phyloP scores from a whole-genome alignment of 2,888 invertebrate species.

The Leptinotarsa rubiginosa region DNA sequence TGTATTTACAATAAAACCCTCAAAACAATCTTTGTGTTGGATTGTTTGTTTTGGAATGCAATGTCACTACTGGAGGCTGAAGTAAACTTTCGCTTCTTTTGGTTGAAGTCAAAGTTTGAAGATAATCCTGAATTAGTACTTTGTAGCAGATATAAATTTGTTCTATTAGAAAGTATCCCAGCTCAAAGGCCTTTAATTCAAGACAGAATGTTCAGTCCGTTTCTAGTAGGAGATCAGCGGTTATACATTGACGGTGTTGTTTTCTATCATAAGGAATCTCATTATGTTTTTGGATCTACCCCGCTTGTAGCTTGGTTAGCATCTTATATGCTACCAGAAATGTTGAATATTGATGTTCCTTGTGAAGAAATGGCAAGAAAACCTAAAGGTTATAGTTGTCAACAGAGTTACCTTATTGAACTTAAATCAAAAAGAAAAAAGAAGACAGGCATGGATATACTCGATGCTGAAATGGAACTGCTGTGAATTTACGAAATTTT shows the following conservation, averaged over 20 bases:
- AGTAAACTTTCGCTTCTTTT: constrained; percentile 85
- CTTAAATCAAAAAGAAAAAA: constrained; percentile 58
- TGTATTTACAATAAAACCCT: constrained; percentile 77
- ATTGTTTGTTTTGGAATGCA: constrained; percentile 85
- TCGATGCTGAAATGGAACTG: constrained; percentile 2
- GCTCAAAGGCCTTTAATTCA: constrained; percentile 68
- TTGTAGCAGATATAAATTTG: constrained; percentile 65
- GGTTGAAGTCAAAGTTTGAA: constrained; percentile 79
- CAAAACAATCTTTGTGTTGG: constrained; percentile 81
- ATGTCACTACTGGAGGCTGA: constrained; percentile 80
- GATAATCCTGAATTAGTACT: constrained; percentile 71
- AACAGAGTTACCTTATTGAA: constrained; percentile 68
- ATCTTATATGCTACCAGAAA: constrained; percentile 87
- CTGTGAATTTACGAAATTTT: neutral
- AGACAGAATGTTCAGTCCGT: constrained; percentile 62
- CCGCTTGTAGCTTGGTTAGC: constrained; percentile 94
- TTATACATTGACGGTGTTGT: constrained; percentile 85
- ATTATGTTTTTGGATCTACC: constrained; percentile 80
- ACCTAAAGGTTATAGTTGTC: constrained; percentile 69
- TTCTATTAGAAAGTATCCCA: constrained; percentile 67
- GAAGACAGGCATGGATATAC: neutral
- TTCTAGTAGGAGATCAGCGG: constrained; percentile 61
- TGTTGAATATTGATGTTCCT: constrained; percentile 70
- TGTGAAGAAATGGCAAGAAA: constrained; percentile 63
- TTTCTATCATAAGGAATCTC: constrained; percentile 88